Conservation (phyloP, 2,113 vertebrate genomes). For the Addax nasomaculatus region DNA sequence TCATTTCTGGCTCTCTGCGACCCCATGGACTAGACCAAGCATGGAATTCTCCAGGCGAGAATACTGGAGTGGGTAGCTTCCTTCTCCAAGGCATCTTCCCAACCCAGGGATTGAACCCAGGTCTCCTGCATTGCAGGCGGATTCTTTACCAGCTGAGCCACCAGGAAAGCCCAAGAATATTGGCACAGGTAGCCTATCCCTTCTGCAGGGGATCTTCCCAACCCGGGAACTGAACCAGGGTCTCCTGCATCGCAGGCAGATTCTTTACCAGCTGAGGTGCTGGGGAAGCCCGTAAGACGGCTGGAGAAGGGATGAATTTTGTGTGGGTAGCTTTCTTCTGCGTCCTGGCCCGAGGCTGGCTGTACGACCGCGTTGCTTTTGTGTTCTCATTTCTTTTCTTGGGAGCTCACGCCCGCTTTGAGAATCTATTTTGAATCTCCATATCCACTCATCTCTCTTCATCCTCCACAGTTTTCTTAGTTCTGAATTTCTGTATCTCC, state of each 20-base stretch:
- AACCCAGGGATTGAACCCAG: background rate
- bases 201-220: background rate
- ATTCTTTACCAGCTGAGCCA: background rate
- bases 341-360: fast-evolving
- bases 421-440: background rate
- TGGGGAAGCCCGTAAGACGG: background rate
- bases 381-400: background rate
- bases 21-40: background rate
- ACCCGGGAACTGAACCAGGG: fast-evolving
- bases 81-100: background rate
- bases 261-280: background rate
- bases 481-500: background rate
- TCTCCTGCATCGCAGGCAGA: background rate
- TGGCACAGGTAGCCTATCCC: background rate
- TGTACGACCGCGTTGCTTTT: fast-evolving
- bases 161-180: background rate
- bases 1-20: background rate
- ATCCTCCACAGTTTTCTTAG: background rate
- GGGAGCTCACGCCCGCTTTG: background rate
- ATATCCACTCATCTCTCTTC: no score
- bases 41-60: background rate
- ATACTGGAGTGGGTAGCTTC: background rate
- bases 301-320: background rate
- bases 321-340: fast-evolving
- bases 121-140: background rate